Evolutionary conservation across 2,113 vertebrate species (phyloP).

Genomic region (Panthera uncia): DNA sequence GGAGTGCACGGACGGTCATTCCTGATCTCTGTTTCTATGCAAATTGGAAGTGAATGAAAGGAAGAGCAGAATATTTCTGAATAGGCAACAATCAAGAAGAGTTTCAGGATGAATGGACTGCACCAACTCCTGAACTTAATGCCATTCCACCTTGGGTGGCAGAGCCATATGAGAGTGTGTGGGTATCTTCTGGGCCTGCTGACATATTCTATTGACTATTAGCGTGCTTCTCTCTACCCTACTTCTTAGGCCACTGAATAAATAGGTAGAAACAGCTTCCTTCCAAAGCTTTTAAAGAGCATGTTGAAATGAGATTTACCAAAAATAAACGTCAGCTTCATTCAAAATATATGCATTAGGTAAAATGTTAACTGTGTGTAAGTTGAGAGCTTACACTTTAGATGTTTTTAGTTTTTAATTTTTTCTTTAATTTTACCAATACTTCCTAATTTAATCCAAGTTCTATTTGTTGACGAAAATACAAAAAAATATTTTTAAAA

Average conservation of each 20-base stretch:
- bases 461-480: neutral
- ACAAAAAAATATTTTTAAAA: neutral
- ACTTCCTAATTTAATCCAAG: neutral
- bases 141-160: too few relatives aligned
- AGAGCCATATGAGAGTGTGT: neutral
- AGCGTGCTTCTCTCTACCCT: neutral
- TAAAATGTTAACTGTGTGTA: neutral
- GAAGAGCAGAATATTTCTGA: neutral
- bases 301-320: neutral
- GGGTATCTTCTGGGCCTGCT: rapidly evolving
- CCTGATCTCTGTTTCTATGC: neutral
- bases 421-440: neutral
- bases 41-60: neutral
- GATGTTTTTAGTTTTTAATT: neutral
- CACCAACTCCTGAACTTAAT: neutral
- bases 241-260: neutral
- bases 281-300: neutral
- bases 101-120: neutral
- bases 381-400: neutral
- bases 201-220: neutral
- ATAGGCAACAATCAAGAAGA: neutral
- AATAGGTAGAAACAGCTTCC: neutral
- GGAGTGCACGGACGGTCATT: rapidly evolving
- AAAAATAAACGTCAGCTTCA: neutral
- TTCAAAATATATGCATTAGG: neutral